Conservation (phyloP, 2,797 vertebrate species). For the Australoheros facetus region DNA sequence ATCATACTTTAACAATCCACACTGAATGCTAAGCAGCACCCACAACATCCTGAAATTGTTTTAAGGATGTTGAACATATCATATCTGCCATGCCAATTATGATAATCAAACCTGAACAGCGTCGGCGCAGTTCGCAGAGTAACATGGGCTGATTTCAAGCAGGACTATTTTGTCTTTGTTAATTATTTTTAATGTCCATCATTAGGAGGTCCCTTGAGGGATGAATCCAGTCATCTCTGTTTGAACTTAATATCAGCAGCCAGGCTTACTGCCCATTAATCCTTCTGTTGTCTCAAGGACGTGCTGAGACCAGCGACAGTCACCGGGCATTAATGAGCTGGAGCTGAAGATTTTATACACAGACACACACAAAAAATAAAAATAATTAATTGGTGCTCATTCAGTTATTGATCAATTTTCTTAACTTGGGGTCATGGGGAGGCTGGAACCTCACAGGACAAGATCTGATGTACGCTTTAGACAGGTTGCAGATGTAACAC, state of each 20-base stretch:
- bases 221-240: constrained; percentile 53
- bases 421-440: background rate
- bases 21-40: background rate
- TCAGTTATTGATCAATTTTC: background rate
- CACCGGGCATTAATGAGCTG: constrained; percentile 61
- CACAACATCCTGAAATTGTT: background rate
- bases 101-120: constrained; percentile 53
- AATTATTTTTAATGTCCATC: constrained; percentile 80
- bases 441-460: background rate
- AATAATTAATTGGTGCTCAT: background rate
- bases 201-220: constrained; percentile 68
- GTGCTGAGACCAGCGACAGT: constrained; percentile 46
- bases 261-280: constrained; percentile 71
- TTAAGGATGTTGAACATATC: constrained; percentile 9
- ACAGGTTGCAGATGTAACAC: background rate
- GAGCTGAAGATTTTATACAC: constrained; percentile 13
- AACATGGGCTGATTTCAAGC: constrained; percentile 66
- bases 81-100: constrained; percentile 5
- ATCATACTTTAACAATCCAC: background rate
- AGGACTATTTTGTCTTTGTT: constrained; percentile 71
- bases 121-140: constrained; percentile 36
- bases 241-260: constrained; percentile 73
- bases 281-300: constrained; percentile 64
- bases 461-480: background rate
- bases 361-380: background rate